Base-by-base conservation (phyloP, 2,113 vertebrate genomes). In the Protobothrops mucrosquamatus region DNA sequence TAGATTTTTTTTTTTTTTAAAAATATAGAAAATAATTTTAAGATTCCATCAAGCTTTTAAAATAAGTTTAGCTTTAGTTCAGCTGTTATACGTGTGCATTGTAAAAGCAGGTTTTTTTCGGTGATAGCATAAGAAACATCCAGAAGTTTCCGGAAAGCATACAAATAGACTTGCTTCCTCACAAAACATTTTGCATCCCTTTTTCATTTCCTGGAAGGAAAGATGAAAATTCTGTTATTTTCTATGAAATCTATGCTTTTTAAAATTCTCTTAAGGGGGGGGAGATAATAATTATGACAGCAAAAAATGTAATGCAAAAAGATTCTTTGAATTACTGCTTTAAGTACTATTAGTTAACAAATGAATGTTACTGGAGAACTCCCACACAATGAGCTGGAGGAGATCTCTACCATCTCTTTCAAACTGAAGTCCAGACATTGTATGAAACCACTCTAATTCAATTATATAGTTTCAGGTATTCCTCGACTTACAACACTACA, bases 311-410 rank as follows among this genome's bases (percentile, higher is more conserved):
- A 96, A 94, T 85, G 23, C 57, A 94, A 88, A 92, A 95, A 96
- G 95, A 93, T 93, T 92, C 95, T 96, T 96, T 95, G 95, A 96
- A 93, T 96, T 95, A 93, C 91, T 94, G 95, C 56, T 87, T 96
- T 55, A 15, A 92, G 94, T 39, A 74, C 87, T 94, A 91, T 91
- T 89, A 95, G 87, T 92, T 9, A 51, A 51, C 48, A 51, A n/a
- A 92, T 94, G 93, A 95, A 96, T 96, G 64, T 96, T 96, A 92
- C n/a, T 95, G 93, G 90, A 87, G 96, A 64, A 74, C 92, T 94
- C 55, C 74, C 89, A 95, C 43, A 3, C 91, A 85, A 11, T 90
- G 8, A 0, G 46, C 43, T 94, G 91, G 74, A 86, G 74, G 92
- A 95, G 89, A 94, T 92, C 59, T 85, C n/a, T 95, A 94, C 94